These are phyloP conservation scores for Torymus auratus DNA, from an alignment of 2,888 invertebrate species.

Conservation along the genomic window DNA sequence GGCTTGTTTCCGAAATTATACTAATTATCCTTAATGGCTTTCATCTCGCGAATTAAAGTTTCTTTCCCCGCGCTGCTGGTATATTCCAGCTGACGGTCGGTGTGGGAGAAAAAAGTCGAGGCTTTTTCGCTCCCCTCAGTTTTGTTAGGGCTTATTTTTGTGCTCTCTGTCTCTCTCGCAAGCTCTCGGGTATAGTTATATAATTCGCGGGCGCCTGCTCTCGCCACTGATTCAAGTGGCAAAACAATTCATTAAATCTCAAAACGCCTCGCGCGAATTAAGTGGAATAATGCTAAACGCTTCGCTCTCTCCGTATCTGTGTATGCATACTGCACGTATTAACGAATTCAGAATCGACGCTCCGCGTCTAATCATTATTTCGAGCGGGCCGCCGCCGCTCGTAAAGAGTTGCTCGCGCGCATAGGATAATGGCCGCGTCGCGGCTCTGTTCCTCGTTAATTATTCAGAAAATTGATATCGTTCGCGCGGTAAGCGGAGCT, in stretches of 20 bases:
- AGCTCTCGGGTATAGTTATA: too few species aligned
- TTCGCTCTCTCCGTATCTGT: too few species aligned
- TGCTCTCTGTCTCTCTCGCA: too few species aligned
- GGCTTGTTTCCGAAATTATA: slow-evolving; percentile 3
- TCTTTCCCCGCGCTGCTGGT: not conserved
- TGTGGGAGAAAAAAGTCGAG: too few species aligned
- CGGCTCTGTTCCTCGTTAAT: slow-evolving; percentile 26
- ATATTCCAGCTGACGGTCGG: not conserved
- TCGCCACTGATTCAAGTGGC: too few species aligned
- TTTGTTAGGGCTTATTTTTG: too few species aligned
- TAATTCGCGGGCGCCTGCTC: too few species aligned
- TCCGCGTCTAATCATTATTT: slow-evolving; percentile 20
- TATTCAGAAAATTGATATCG: slow-evolving; percentile 48
- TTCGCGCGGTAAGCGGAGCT: not conserved
- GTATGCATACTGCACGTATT: too few species aligned
- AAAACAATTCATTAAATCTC: too few species aligned
- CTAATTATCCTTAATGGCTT: slow-evolving; percentile 42
- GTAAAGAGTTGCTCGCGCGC: slow-evolving; percentile 19
- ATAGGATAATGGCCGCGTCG: slow-evolving; percentile 35
- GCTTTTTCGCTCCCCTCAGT: too few species aligned
- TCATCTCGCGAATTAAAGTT: slow-evolving; percentile 11
- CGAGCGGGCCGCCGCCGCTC: not conserved
- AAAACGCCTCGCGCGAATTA: too few species aligned
- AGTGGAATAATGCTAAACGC: not conserved
- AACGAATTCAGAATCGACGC: not conserved